Percentiles rank a stretch among this genome's conserved stretches.
phyloP scores from a whole-genome alignment of 2,888 invertebrate species.

The Andrena haemorrhoa region DNA sequence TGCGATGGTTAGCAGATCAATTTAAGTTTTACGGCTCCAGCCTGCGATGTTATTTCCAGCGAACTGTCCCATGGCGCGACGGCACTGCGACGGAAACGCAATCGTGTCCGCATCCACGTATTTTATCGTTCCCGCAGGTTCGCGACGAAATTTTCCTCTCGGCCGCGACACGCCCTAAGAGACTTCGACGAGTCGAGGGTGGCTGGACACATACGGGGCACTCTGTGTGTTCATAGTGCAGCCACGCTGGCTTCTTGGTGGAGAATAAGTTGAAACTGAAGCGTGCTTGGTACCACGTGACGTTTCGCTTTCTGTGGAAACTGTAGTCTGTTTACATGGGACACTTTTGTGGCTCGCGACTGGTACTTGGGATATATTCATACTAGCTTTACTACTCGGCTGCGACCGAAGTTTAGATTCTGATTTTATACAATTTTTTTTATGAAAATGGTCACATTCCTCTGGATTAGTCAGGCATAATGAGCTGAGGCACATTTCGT shows the following conservation, averaged over 20 bases:
- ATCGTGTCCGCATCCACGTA: conserved; percentile 29
- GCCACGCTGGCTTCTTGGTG: neutral
- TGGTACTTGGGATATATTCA: no score
- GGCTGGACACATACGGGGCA: neutral
- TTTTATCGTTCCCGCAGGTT: conserved; percentile 56
- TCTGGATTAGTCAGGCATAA: no score
- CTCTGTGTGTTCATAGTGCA: no score
- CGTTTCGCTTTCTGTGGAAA: no score
- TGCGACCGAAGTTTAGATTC: no score
- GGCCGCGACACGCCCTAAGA: conserved; percentile 35
- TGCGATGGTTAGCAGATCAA: conserved; percentile 51
- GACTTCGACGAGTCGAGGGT: conserved; percentile 3
- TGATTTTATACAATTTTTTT: no score
- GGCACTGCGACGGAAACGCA: conserved; percentile 31
- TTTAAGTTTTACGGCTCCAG: conserved; percentile 57
- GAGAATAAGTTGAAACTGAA: neutral
- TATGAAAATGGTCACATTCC: no score
- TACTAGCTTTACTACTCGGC: no score
- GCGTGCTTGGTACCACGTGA: no score
- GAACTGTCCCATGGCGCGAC: conserved; percentile 8
- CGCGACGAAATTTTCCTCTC: conserved; percentile 37
- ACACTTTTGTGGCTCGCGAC: no score
- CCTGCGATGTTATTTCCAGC: conserved; percentile 18
- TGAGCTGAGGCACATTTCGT: no score
- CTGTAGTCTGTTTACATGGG: no score